phyloP scores from a whole-genome alignment of 1,140 invertebrate species.

The Grapholita molesta region DNA sequence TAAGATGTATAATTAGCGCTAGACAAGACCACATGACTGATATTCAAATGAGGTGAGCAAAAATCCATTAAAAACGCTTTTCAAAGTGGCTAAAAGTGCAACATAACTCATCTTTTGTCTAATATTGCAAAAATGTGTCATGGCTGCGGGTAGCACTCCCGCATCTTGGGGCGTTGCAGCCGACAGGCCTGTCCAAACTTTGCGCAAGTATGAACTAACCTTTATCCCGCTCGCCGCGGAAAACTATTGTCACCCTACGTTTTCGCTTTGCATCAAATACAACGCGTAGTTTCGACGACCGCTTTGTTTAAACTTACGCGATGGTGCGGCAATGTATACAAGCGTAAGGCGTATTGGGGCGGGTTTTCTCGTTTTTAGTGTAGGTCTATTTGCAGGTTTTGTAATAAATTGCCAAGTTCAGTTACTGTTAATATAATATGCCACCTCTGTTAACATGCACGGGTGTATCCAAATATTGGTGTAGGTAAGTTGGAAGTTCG shows the following conservation, averaged over 20 bases:
- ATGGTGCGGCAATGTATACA: neutral
- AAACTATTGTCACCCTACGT: neutral
- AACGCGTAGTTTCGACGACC: neutral
- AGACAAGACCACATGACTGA: no score
- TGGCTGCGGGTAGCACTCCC: constrained; percentile 4
- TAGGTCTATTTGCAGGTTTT: constrained; percentile 17
- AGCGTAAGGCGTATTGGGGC: neutral
- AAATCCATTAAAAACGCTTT: neutral
- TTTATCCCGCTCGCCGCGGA: neutral
- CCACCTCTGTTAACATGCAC: constrained; percentile 16
- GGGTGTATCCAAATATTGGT: constrained; percentile 14
- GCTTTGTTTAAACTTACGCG: neutral
- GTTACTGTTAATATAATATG: constrained; percentile 17
- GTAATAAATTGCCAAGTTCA: constrained; percentile 18
- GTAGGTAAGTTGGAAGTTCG: constrained; percentile 4
- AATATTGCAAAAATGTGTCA: constrained; percentile 17
- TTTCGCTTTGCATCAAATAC: neutral
- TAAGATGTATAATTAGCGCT: no score
- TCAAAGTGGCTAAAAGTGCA: neutral
- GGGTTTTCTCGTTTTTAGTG: neutral
- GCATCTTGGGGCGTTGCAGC: constrained; percentile 13
- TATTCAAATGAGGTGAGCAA: neutral
- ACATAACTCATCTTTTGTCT: constrained; percentile 17
- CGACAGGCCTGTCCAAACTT: constrained; percentile 14
- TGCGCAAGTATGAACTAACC: constrained; percentile 14